Conservation (phyloP, 2,113 vertebrate species). For the Lamprologus ornatipinnis region DNA sequence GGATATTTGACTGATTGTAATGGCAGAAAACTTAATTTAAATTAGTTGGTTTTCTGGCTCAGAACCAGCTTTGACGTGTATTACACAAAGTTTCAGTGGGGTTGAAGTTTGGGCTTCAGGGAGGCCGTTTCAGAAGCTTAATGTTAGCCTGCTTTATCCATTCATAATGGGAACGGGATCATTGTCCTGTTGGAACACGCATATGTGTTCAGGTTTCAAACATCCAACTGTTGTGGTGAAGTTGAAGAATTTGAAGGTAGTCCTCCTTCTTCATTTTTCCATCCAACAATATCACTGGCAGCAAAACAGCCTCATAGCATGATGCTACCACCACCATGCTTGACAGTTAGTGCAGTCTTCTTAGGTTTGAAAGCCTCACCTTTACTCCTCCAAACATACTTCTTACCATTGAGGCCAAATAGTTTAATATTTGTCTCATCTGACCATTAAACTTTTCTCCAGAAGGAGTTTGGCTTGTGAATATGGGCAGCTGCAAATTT, state of each 20-base stretch:
- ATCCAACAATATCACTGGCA: background rate
- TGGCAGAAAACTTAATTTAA: background rate
- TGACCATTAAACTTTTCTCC: background rate
- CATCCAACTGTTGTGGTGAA: background rate
- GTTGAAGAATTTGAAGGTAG: background rate
- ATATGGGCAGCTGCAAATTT: background rate
- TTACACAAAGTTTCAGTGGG: background rate
- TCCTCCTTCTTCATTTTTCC: background rate
- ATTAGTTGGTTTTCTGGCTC: background rate
- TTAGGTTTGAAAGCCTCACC: background rate
- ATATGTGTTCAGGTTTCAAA: background rate
- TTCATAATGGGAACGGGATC: background rate
- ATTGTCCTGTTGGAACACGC: background rate
- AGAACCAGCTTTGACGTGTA: background rate
- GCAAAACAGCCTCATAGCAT: background rate
- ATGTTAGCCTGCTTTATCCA: background rate
- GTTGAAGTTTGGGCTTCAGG: background rate
- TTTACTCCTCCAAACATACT: background rate
- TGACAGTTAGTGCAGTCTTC: background rate
- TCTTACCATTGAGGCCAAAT: background rate
- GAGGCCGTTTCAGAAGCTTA: background rate
- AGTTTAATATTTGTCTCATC: background rate
- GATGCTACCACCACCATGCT: background rate
- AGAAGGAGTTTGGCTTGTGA: fast-evolving
- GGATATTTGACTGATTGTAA: background rate